Conservation (phyloP, 2,113 vertebrate genomes). For the Arenaria interpres region DNA sequence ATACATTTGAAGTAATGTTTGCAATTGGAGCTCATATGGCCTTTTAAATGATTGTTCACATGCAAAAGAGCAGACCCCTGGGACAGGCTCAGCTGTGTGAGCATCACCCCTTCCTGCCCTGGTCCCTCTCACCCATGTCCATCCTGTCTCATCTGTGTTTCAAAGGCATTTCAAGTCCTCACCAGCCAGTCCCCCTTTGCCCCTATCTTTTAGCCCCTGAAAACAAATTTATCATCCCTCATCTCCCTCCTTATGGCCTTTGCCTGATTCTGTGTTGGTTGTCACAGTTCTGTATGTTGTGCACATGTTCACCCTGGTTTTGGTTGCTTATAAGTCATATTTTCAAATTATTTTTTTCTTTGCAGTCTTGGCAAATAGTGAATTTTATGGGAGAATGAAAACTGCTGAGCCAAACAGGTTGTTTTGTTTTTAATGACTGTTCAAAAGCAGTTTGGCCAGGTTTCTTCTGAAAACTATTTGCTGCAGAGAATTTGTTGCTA, state of each 20-base stretch:
- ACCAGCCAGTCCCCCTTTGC: neutral
- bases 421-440: neutral
- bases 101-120: neutral
- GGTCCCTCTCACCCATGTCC: neutral
- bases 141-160: fast-evolving
- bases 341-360: neutral
- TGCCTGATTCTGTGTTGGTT: neutral
- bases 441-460: neutral
- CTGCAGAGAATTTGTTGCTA: neutral
- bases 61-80: neutral
- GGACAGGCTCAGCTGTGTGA: neutral
- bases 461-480: neutral
- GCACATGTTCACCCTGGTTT: fast-evolving
- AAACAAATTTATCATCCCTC: neutral
- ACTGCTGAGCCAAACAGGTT: neutral
- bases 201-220: neutral
- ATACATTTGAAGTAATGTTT: neutral
- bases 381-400: conserved; percentile 2
- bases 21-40: neutral
- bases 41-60: neutral
- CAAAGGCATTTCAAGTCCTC: neutral
- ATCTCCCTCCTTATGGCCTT: neutral
- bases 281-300: neutral
- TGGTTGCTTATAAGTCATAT: neutral
- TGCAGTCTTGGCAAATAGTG: neutral